Conservation (phyloP, 2,888 invertebrate genomes). For the Acanthosoma haemorrhoidale region DNA sequence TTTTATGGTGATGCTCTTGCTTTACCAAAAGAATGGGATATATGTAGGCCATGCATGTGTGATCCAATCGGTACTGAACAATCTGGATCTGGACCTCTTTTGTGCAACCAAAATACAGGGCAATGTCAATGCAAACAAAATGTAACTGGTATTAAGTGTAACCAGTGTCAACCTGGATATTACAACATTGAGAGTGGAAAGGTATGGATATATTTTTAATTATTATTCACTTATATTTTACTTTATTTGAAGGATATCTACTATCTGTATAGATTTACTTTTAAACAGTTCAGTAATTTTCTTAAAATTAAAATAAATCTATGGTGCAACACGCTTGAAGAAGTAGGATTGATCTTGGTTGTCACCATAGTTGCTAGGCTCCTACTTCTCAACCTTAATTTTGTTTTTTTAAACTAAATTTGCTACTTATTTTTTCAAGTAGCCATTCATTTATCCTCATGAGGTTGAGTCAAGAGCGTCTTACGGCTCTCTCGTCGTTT, state of each 20-base stretch:
- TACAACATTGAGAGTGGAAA: constrained; percentile 75
- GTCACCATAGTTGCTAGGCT: too few relatives aligned
- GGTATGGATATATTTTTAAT: constrained; percentile 43
- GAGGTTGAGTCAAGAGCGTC: too few relatives aligned
- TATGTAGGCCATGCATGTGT: constrained; percentile 80
- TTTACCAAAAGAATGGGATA: constrained; percentile 72
- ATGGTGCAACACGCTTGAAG: too few relatives aligned
- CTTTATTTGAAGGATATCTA: constrained; percentile 49
- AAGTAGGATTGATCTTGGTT: too few relatives aligned
- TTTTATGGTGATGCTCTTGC: constrained; percentile 92
- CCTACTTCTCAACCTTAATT: too few relatives aligned
- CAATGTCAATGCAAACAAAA: constrained; percentile 75
- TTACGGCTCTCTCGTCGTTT: too few relatives aligned
- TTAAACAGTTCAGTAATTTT: too few relatives aligned
- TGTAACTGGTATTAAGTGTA: constrained; percentile 75
- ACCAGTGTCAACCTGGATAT: constrained; percentile 77
- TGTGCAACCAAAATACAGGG: constrained; percentile 75
- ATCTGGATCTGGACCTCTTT: constrained; percentile 60
- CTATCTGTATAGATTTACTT: too few relatives aligned
- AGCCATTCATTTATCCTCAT: too few relatives aligned
- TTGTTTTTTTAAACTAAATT: too few relatives aligned
- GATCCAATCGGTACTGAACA: constrained; percentile 75
- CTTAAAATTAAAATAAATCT: too few relatives aligned
- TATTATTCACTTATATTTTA: background rate
- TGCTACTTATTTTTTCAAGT: too few relatives aligned